Evolutionary conservation across 1,140 invertebrate genomes (phyloP).

Genomic region (Papilio polyxenes): DNA sequence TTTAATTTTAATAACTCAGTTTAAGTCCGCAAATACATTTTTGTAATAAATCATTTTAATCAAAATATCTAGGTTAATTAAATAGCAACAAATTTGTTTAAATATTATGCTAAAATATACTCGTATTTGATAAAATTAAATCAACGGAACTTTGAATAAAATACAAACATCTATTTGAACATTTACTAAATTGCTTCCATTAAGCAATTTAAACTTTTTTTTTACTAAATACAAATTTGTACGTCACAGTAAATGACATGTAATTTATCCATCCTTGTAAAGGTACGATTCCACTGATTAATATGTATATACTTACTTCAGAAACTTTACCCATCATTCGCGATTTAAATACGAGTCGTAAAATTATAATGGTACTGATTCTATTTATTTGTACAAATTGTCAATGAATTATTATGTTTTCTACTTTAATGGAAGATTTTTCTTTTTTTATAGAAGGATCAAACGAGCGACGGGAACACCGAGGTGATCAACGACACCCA

Average conservation of each 20-base stretch:
- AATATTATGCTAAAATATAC: too few relatives aligned
- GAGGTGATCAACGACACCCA: too few relatives aligned
- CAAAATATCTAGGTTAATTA: too few relatives aligned
- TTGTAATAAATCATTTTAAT: not conserved
- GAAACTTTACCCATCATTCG: not conserved
- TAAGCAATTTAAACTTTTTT: constrained; percentile 16
- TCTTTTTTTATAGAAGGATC: too few relatives aligned
- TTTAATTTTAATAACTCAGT: not conserved
- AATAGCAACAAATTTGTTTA: too few relatives aligned
- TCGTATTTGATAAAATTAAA: not conserved
- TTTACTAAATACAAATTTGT: constrained; percentile 18
- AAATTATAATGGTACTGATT: too few relatives aligned
- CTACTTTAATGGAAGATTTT: too few relatives aligned
- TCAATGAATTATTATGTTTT: too few relatives aligned
- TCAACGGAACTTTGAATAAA: not conserved
- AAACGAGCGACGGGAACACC: too few relatives aligned
- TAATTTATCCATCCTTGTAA: not conserved
- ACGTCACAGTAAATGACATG: not conserved
- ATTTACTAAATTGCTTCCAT: constrained; percentile 14
- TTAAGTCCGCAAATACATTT: not conserved
- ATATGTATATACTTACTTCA: not conserved
- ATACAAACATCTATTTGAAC: not conserved
- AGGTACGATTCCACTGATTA: not conserved
- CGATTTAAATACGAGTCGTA: too few relatives aligned
- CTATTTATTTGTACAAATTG: not conserved